These are phyloP conservation scores for Dynastes grantii DNA, from an alignment of 2,888 invertebrate genomes.

Conservation along the genomic window DNA sequence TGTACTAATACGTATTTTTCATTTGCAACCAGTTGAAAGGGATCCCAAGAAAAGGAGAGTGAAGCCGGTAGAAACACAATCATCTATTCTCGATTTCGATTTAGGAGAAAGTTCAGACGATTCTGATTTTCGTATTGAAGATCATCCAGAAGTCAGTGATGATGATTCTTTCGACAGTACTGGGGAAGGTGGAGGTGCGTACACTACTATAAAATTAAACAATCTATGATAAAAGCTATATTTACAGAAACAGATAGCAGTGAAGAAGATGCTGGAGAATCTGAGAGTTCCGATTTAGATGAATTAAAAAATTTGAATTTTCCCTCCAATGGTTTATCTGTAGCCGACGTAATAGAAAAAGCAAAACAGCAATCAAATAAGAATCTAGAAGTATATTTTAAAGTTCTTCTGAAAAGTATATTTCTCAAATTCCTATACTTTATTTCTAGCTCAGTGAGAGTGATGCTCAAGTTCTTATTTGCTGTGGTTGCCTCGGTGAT, in stretches of 20 bases:
- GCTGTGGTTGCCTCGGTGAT: slow-evolving; percentile 94
- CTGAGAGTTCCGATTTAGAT: slow-evolving; percentile 64
- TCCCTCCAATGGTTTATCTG: slow-evolving; percentile 67
- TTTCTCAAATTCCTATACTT: slow-evolving; percentile 18
- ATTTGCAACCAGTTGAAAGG: slow-evolving; percentile 72
- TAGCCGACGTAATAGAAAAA: slow-evolving; percentile 73
- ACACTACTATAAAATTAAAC: not conserved
- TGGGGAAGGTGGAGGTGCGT: slow-evolving; percentile 72
- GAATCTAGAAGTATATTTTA: slow-evolving; percentile 62
- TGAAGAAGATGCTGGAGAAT: slow-evolving; percentile 67
- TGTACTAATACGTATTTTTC: not conserved
- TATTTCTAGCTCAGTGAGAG: slow-evolving; percentile 67
- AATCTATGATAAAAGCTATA: not conserved
- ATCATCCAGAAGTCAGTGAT: slow-evolving; percentile 85
- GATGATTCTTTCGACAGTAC: slow-evolving; percentile 84
- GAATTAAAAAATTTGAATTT: slow-evolving; percentile 66
- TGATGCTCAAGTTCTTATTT: slow-evolving; percentile 84
- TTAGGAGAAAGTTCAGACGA: slow-evolving; percentile 94
- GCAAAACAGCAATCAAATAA: slow-evolving; percentile 70
- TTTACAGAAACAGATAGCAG: slow-evolving; percentile 60
- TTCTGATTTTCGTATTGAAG: slow-evolving; percentile 94
- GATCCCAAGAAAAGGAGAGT: slow-evolving; percentile 87
- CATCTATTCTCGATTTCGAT: slow-evolving; percentile 86
- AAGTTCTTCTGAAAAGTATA: not conserved
- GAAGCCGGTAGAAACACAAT: slow-evolving; percentile 84